A percentile compares a stretch with the other conserved stretches of the same genome.
These are phyloP conservation scores for Linnaemya vulpina DNA, from an alignment of 2,888 invertebrate genomes.

Conservation along the genomic window DNA sequence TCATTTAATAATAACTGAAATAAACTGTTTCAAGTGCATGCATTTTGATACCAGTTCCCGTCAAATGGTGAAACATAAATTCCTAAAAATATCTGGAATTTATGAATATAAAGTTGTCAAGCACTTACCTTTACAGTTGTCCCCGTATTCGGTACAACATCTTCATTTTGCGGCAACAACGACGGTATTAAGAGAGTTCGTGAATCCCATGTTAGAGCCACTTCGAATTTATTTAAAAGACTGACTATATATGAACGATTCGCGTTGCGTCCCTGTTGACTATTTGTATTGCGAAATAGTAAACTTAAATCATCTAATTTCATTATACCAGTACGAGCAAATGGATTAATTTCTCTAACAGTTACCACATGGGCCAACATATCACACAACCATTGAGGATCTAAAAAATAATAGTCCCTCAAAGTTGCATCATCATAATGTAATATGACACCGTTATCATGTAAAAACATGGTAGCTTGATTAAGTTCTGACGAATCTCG, in stretches of 20 bases:
- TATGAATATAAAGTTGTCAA: background rate
- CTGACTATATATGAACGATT: slow-evolving; percentile 91
- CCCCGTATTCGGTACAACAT: slow-evolving; percentile 80
- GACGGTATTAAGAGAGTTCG: slow-evolving; percentile 95
- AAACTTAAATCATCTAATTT: slow-evolving; percentile 95
- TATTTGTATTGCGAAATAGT: slow-evolving; percentile 94
- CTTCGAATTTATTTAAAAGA: slow-evolving; percentile 97
- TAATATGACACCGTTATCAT: slow-evolving; percentile 97
- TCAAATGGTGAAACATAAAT: too few species aligned
- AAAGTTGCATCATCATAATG: slow-evolving; percentile 97
- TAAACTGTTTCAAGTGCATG: too few species aligned
- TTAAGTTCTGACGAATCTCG: slow-evolving; percentile 95
- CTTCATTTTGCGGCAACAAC: slow-evolving; percentile 92
- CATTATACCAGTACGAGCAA: slow-evolving; percentile 96
- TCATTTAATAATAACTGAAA: too few species aligned
- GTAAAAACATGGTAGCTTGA: slow-evolving; percentile 97
- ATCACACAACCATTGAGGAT: slow-evolving; percentile 99
- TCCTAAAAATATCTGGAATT: too few species aligned
- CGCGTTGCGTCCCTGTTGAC: slow-evolving; percentile 85
- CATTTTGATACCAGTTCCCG: too few species aligned
- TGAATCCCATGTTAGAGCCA: slow-evolving; percentile 98
- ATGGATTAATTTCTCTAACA: slow-evolving; percentile 98
- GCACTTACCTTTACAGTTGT: slow-evolving; percentile 79
- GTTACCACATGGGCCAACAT: slow-evolving; percentile 98
- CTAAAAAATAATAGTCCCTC: slow-evolving; percentile 97